Evolutionary conservation across 2,888 invertebrate genomes (phyloP), one percentile per base, ranked within the genome.

Genomic region (Pasiphila rectangulata): DNA sequence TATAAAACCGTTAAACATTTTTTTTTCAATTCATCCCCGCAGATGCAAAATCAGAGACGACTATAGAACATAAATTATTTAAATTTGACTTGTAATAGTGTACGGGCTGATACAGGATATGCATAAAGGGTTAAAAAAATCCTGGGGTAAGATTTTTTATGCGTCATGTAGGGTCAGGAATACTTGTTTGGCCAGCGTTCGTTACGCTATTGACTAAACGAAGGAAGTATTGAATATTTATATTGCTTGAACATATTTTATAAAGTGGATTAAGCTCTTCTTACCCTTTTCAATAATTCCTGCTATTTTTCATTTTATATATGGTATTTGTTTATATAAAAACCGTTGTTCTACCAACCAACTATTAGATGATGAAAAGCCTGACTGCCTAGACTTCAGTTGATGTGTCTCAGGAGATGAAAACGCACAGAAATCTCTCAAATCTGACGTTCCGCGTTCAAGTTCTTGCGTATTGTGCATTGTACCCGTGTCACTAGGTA

Each of bases 11-110:
- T 44, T 48, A 1, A 3, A 7, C 17, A 9, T 21, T 29, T 27
- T 43, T 43, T 35, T 38, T 19, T 13, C 16, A 35, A 41, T 29
- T 24, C 15, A 17, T 21, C 19, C 56, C 57, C 59, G 76, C 87
- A 87, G 85, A 86, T 86, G 82, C 80, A 72, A 72, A 79, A 67
- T 70, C 73, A 77, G 75, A 72, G 69, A 64, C 74, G 66, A 70
- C 64, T 51, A 54, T 57, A 64, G 65, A 67, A 76, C 82, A 87
- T 88, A 86, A 88, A 87, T 88, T 85, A 88, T 86, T 87, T 81
- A 86, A 88, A 87, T 88, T 75, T 86, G 84, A 85, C 83, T 86
- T 79, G 87, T 87, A 86, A 88, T 72, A 77, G 70, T 79, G 83
- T 74, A 82, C 73, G 83, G 73, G 51, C 70, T 72, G 81, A 79